A percentile compares a stretch with the other conserved stretches of the same genome.
phyloP scores from a whole-genome alignment of 2,797 vertebrate genomes.

The Octomys mimax region DNA sequence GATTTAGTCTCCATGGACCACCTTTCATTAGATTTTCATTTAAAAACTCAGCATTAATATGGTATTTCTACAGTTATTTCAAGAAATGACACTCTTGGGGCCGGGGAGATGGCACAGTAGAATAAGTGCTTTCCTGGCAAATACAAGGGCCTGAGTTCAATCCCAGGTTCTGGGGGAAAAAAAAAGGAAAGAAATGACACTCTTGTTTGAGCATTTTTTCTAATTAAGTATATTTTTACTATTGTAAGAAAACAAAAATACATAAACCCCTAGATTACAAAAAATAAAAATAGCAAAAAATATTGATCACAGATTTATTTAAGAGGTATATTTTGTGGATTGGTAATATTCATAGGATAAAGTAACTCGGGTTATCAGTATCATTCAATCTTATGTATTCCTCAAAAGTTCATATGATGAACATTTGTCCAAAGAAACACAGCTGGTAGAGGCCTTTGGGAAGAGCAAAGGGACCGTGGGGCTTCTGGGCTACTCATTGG shows the following conservation, averaged over 20 bases:
- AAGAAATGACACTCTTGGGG: background rate
- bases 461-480: background rate
- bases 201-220: background rate
- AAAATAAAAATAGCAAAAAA: background rate
- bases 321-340: background rate
- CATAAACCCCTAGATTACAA: background rate
- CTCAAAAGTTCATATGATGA: background rate
- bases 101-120: too few relatives aligned
- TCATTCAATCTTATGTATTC: background rate
- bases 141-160: too few relatives aligned
- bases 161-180: too few relatives aligned
- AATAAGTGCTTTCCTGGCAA: too few relatives aligned
- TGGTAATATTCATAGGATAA: background rate
- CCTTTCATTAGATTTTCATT: background rate
- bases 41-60: background rate
- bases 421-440: background rate
- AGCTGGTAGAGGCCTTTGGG: background rate
- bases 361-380: background rate
- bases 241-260: background rate
- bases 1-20: constrained; percentile 14
- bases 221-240: background rate
- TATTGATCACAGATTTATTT: background rate
- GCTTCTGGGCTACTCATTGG: background rate
- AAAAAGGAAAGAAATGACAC: background rate
- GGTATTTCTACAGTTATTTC: background rate